Base-by-base conservation (phyloP, 2,797 vertebrate species). In the Moxostoma hubbsi region DNA sequence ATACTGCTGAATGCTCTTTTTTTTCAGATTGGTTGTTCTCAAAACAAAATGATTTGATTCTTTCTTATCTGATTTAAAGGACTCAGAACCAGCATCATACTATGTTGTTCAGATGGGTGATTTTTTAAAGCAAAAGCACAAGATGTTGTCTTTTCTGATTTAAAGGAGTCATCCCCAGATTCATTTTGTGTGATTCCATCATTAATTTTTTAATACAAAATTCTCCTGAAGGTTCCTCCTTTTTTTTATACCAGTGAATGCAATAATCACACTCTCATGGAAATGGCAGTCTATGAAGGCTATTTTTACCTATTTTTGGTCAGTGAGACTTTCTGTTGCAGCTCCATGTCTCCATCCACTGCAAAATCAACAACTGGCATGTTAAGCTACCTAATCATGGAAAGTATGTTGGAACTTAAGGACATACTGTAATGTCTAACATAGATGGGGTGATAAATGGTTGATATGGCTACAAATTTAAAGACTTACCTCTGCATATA, bases 181-280 rank as follows among this genome's bases (percentile, higher is more conserved):
- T 54, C 47, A 18, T 45, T 70, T 9, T 1, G 63, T 8, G 1
- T 1, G 1, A 5, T 16, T 64, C 51, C 65, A 9, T 55, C 43
- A 5, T 12, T n/a, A 0, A 77, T 64, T 9, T 12, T 5, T 5
- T 79, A 68, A 11, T 75, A 71, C 5, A 81, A 71, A 18, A 81
- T 16, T 78, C 78, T 71, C 15, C 54, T 67, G 4, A 81, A 75
- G 24, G 64, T 47, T 62, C 78, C 66, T 15, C 4, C 66, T 36
- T 75, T 85, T 18, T 78, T 77, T 55, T 82, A 59, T 85, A 85
- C 81, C 83, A 82, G 73, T 85, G 78, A 50, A 85, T 65, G 16
- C 78, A 64, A 46, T 13, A 0, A 0, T 0, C 0, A 36, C 79
- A 77, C 2, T 36, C 5, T 65, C 18, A 7, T 4, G 57, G 58